These are phyloP conservation scores for Yponomeuta evonymella DNA, from an alignment of 2,888 invertebrate genomes.

Conservation along the genomic window DNA sequence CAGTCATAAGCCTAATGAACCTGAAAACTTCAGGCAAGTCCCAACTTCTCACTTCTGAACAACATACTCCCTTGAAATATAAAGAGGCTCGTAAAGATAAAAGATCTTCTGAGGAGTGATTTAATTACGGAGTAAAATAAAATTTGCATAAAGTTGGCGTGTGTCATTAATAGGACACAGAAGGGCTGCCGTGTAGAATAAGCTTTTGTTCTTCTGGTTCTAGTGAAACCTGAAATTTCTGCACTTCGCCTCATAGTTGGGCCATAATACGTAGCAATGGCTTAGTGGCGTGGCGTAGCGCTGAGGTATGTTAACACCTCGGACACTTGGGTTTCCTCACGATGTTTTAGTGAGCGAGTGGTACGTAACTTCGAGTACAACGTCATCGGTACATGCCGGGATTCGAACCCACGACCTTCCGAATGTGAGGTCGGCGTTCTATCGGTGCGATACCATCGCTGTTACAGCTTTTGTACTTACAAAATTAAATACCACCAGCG, in stretches of 20 bases:
- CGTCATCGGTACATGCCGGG: background rate
- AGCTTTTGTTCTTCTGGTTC: background rate
- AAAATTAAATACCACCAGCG: too few species aligned
- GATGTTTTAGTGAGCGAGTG: background rate
- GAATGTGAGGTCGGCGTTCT: too few species aligned
- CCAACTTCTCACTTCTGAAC: background rate
- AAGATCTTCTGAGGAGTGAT: background rate
- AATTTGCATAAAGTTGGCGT: background rate
- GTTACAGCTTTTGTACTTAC: too few species aligned
- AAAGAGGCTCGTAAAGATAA: background rate
- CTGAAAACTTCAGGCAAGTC: background rate
- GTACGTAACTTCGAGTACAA: background rate
- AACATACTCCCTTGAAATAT: background rate
- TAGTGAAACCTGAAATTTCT: too few species aligned
- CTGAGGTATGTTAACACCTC: too few species aligned
- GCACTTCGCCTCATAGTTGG: too few species aligned
- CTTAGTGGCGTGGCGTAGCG: too few species aligned
- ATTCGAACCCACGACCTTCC: background rate
- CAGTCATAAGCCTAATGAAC: background rate
- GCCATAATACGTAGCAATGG: too few species aligned
- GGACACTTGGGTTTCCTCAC: too few species aligned
- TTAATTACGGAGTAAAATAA: background rate
- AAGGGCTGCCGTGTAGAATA: background rate
- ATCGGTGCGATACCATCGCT: too few species aligned
- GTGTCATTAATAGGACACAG: background rate